phyloP scores from a whole-genome alignment of 2,113 vertebrate genomes.

The Vulpes vulpes region DNA sequence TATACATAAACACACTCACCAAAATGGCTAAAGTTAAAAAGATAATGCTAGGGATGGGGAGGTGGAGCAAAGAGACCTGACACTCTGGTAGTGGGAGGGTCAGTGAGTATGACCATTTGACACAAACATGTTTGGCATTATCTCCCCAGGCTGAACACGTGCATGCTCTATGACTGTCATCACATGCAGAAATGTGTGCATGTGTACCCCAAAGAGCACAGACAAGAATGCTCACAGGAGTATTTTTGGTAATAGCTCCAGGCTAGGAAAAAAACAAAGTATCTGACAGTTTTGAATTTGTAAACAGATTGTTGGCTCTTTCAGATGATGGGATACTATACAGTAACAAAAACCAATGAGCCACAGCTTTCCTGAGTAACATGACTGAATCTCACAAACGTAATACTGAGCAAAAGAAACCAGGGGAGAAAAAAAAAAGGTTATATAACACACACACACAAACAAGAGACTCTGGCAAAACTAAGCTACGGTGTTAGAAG shows the following conservation, averaged over 20 bases:
- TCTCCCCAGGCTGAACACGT: background rate
- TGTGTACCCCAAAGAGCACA: background rate
- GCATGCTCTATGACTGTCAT: background rate
- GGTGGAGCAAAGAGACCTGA: background rate
- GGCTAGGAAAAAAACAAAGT: background rate
- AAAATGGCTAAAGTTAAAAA: background rate
- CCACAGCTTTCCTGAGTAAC: slow-evolving; percentile 20
- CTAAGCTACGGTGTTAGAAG: background rate
- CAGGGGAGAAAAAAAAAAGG: background rate
- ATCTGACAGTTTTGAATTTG: background rate
- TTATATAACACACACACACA: background rate
- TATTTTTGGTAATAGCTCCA: slow-evolving; percentile 2
- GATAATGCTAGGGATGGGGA: background rate
- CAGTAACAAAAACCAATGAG: background rate
- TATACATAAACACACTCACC: background rate
- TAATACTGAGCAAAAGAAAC: background rate
- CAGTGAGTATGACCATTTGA: background rate
- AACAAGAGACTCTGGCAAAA: background rate
- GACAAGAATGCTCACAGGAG: background rate
- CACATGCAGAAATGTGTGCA: background rate
- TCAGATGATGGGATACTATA: background rate
- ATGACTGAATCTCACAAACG: background rate
- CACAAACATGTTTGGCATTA: background rate
- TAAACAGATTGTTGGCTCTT: background rate
- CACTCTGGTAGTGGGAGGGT: background rate